Percentiles rank a stretch among this genome's conserved stretches.
Conservation (phyloP, 1,140 invertebrate genomes). For the Kradibia gibbosae region DNA sequence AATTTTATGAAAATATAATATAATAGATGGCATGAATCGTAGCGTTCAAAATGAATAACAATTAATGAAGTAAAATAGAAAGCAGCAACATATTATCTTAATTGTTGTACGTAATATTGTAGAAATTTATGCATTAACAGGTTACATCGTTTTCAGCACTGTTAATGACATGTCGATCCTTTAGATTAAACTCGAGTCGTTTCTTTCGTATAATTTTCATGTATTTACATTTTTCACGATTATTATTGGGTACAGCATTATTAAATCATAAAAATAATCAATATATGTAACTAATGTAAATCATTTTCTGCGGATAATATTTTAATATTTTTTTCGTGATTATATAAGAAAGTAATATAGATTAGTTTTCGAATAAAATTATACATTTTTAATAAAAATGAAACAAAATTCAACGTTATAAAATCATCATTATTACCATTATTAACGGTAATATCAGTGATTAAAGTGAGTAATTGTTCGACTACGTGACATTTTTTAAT, state of each 20-base stretch:
- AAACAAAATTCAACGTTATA: too few species aligned
- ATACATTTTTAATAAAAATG: too few species aligned
- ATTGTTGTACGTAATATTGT: conserved; percentile 13
- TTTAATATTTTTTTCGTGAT: not conserved
- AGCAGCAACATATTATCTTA: conserved; percentile 48
- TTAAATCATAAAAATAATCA: conserved; percentile 43
- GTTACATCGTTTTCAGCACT: conserved; percentile 56
- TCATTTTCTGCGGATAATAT: not conserved
- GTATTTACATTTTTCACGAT: conserved; percentile 52
- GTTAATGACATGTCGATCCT: conserved; percentile 57
- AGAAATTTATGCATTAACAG: conserved; percentile 54
- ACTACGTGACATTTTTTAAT: too few species aligned
- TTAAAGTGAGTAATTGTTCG: too few species aligned
- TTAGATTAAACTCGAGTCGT: conserved; percentile 57
- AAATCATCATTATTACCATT: too few species aligned
- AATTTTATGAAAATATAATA: conserved; percentile 45
- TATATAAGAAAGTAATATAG: too few species aligned
- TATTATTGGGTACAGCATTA: conserved; percentile 53
- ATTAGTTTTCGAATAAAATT: too few species aligned
- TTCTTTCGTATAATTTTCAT: conserved; percentile 60
- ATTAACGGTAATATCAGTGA: too few species aligned
- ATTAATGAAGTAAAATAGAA: conserved; percentile 61
- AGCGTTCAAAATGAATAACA: conserved; percentile 55
- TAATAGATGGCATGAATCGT: conserved; percentile 55
- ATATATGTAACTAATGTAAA: not conserved